Evolutionary conservation across 2,113 vertebrate species (phyloP).

Genomic region (Xenopus borealis): DNA sequence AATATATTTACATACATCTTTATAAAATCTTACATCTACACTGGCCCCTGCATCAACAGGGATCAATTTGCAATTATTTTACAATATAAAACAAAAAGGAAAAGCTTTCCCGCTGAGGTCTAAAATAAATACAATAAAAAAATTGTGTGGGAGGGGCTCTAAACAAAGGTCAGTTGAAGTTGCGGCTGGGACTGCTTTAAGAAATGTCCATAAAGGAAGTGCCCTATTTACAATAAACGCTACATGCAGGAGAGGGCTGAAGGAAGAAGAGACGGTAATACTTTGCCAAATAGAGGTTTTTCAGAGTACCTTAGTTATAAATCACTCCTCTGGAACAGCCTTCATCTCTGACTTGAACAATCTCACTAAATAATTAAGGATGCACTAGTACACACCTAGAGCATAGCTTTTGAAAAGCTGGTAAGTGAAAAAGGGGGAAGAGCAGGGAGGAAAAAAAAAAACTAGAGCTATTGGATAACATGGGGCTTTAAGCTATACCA

Average conservation of each 20-base stretch:
- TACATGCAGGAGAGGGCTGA: constrained; percentile 22
- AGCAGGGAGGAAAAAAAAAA: no score
- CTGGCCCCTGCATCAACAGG: constrained; percentile 37
- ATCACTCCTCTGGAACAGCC: no score
- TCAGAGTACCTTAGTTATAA: no score
- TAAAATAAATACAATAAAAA: constrained; percentile 44
- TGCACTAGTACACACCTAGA: no score
- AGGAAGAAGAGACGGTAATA: background rate
- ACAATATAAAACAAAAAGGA: constrained; percentile 42
- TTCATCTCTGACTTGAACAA: no score
- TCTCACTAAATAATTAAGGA: no score
- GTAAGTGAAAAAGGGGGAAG: no score
- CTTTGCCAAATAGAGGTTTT: no score
- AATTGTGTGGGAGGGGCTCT: constrained; percentile 5
- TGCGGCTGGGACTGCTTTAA: constrained; percentile 5
- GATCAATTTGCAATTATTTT: constrained; percentile 32
- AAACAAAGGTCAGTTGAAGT: constrained; percentile 40
- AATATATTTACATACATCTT: constrained; percentile 53
- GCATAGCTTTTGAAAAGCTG: no score
- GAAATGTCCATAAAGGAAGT: background rate
- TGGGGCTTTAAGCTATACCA: no score
- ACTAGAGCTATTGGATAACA: no score
- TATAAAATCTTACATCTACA: constrained; percentile 48
- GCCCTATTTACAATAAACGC: background rate
- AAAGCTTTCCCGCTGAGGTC: background rate